A percentile compares a stretch with the other conserved stretches of the same genome.
Evolutionary conservation across 92 coral and sea anemone genomes (phyloP).

Genomic region (Phenganax stokvisi): DNA sequence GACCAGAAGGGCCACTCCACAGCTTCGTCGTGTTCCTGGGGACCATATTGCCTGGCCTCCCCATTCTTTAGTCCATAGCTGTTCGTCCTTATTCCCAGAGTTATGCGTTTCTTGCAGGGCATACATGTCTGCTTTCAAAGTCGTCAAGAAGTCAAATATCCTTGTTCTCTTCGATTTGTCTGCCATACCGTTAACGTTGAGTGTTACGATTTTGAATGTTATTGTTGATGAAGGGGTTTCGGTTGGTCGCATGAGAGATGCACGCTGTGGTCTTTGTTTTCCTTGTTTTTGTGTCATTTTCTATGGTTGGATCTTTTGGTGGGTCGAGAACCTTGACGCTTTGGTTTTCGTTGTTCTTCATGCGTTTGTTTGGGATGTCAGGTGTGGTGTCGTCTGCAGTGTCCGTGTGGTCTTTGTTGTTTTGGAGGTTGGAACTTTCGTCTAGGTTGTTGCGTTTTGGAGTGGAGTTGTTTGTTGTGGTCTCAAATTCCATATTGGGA

Average conservation of each 20-base stretch:
- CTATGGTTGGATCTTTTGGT: not conserved
- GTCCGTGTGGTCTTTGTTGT: too few relatives aligned
- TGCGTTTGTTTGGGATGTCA: too few relatives aligned
- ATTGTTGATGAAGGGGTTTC: not conserved
- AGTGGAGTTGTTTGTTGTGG: too few relatives aligned
- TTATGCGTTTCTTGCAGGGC: conserved; percentile 51
- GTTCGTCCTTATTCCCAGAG: conserved; percentile 2
- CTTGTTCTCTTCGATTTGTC: not conserved
- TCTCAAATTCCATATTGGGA: too few relatives aligned
- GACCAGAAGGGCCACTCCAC: conserved; percentile 39
- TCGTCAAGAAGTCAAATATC: not conserved
- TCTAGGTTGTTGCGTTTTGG: too few relatives aligned
- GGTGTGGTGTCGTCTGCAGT: too few relatives aligned
- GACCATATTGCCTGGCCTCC: conserved; percentile 12
- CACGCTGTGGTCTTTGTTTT: not conserved
- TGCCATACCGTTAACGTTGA: conserved; percentile 9
- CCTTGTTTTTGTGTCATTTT: not conserved
- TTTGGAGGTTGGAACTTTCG: too few relatives aligned
- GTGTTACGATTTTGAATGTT: not conserved
- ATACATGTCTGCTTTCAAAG: not conserved
- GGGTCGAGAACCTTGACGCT: not conserved
- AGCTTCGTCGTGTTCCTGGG: conserved; percentile 22
- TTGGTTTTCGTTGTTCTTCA: not conserved
- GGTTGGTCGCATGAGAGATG: not conserved
- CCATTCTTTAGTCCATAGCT: conserved; percentile 41